Percentiles rank a stretch among this genome's conserved stretches.
phyloP scores from a whole-genome alignment of 2,888 invertebrate species.

The Lycia hirtaria region DNA sequence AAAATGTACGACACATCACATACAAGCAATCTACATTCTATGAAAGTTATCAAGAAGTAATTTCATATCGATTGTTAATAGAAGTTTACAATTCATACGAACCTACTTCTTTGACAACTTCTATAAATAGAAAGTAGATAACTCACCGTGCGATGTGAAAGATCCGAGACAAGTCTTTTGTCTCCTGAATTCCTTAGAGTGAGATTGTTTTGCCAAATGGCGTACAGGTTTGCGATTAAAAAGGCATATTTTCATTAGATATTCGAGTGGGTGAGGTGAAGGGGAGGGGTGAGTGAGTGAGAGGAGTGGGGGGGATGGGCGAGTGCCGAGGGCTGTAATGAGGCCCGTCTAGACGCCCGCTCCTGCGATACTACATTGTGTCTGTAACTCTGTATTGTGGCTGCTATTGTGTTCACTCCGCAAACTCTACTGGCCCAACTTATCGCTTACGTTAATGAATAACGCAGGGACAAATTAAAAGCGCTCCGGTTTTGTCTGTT shows the following conservation, averaged over 20 bases:
- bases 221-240: slow-evolving; percentile 51
- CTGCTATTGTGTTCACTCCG: slow-evolving; percentile 48
- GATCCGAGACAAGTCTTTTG: slow-evolving; percentile 7
- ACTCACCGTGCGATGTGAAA: slow-evolving; percentile 2
- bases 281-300: no score
- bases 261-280: slow-evolving; percentile 47
- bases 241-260: slow-evolving; percentile 71
- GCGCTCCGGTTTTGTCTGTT: slow-evolving; percentile 32
- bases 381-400: slow-evolving; percentile 71
- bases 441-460: slow-evolving; percentile 62
- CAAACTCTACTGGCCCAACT: slow-evolving; percentile 51
- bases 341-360: slow-evolving; percentile 77
- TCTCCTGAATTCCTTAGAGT: slow-evolving; percentile 15
- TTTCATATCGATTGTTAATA: no score
- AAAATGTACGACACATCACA: no score
- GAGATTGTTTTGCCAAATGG: slow-evolving; percentile 17
- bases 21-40: no score
- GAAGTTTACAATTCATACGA: no score
- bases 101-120: neutral
- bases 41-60: no score
- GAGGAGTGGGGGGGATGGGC: slow-evolving; percentile 45
- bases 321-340: slow-evolving; percentile 58
- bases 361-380: slow-evolving; percentile 63
- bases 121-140: slow-evolving; percentile 8
- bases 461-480: slow-evolving; percentile 50